Conservation (phyloP, 2,888 invertebrate genomes). For the Sphecodes monilicornis region DNA sequence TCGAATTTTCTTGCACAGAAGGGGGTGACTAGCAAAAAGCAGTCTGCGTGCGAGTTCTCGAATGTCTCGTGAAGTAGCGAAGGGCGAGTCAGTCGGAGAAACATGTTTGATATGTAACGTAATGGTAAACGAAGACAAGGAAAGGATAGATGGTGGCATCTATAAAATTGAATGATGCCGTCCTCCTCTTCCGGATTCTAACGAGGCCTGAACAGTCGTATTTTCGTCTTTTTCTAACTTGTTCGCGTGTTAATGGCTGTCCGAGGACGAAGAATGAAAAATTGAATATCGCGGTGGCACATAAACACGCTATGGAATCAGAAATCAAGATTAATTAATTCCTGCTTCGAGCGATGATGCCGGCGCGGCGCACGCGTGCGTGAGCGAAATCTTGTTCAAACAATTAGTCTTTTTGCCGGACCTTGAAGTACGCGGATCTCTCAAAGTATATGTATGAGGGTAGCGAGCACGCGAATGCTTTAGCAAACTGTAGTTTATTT, state of each 20-base stretch:
- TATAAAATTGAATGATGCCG: conserved; percentile 31
- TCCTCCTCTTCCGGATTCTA: conserved; percentile 9
- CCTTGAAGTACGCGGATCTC: conserved; percentile 12
- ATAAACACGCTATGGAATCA: conserved; percentile 58
- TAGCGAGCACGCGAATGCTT: conserved; percentile 10
- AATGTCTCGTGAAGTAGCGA: conserved; percentile 54
- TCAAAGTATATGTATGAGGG: not conserved
- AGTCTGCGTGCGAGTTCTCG: conserved; percentile 77
- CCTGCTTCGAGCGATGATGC: not conserved
- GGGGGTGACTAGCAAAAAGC: conserved; percentile 71
- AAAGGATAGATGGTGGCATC: conserved; percentile 35
- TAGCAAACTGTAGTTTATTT: not conserved
- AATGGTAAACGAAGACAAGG: conserved; percentile 34
- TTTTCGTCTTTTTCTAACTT: conserved; percentile 21
- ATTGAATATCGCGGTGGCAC: conserved; percentile 56
- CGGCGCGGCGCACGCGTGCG: conserved; percentile 28
- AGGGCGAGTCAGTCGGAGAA: conserved; percentile 31
- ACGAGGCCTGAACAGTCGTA: conserved; percentile 19
- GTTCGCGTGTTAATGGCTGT: conserved; percentile 52
- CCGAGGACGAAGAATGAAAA: conserved; percentile 46
- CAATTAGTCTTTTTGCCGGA: conserved; percentile 53
- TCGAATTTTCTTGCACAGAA: conserved; percentile 61
- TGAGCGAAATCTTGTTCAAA: conserved; percentile 54
- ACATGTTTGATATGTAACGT: conserved; percentile 77
- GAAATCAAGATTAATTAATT: conserved; percentile 54